Evolutionary conservation across 2,888 invertebrate species (phyloP).

Genomic region (Folsomia candida): DNA sequence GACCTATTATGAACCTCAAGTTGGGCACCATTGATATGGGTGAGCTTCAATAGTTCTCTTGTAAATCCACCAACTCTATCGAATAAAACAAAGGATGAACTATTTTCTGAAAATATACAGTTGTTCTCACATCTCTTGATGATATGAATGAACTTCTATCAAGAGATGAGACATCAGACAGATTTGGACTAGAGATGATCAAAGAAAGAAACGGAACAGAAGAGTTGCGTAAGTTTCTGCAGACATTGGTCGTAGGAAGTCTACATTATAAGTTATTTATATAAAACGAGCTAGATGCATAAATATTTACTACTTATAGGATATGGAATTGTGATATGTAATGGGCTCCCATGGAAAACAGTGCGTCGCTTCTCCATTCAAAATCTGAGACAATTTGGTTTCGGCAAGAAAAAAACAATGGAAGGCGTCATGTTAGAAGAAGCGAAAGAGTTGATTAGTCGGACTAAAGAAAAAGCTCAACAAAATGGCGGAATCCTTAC

Average conservation of each 20-base stretch:
- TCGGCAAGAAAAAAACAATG: slow-evolving; percentile 21
- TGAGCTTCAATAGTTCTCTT: not conserved
- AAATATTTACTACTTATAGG: no score
- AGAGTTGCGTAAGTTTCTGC: no score
- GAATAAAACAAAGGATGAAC: not conserved
- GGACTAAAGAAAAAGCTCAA: not conserved
- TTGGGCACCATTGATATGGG: not conserved
- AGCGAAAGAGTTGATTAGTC: slow-evolving; percentile 18
- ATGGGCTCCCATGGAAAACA: slow-evolving; percentile 46
- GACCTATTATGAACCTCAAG: not conserved
- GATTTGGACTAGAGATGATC: not conserved
- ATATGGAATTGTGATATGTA: no score
- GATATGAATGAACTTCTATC: not conserved
- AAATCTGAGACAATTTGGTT: slow-evolving; percentile 39
- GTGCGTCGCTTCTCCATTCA: slow-evolving; percentile 38
- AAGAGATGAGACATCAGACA: not conserved
- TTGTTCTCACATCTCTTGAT: not conserved
- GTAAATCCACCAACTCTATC: not conserved
- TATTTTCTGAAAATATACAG: not conserved
- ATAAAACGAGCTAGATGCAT: no score
- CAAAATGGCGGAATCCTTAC: not conserved
- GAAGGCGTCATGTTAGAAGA: slow-evolving; percentile 29
- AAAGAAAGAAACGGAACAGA: not conserved
- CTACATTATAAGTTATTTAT: no score
- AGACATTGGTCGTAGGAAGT: no score